Percentiles rank a stretch among this genome's conserved stretches.
Evolutionary conservation across 2,888 invertebrate genomes (phyloP).

Genomic region (Polylopha cassiicola): DNA sequence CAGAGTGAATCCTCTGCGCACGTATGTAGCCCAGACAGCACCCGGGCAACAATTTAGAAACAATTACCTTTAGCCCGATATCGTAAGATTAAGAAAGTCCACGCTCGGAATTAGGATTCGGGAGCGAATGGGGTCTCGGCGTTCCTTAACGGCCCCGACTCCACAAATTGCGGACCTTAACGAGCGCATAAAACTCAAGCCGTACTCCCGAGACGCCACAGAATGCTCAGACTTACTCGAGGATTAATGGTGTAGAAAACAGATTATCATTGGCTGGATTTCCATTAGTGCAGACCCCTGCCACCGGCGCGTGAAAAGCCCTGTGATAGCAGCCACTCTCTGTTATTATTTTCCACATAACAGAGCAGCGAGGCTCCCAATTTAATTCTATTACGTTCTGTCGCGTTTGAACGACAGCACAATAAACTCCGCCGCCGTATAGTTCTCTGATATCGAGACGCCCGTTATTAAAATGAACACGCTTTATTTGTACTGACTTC

Average conservation of each 20-base stretch:
- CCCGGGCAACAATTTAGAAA: slow-evolving; percentile 68
- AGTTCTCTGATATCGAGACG: slow-evolving; percentile 12
- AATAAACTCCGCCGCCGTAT: slow-evolving; percentile 68
- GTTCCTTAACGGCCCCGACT: slow-evolving; percentile 71
- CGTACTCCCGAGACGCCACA: slow-evolving; percentile 71
- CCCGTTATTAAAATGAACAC: slow-evolving; percentile 13
- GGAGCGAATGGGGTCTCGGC: slow-evolving; percentile 61
- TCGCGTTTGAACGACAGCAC: slow-evolving; percentile 72
- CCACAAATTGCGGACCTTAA: slow-evolving; percentile 78
- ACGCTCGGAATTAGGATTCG: slow-evolving; percentile 71
- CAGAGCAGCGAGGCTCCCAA: slow-evolving; percentile 69
- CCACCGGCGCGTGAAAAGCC: slow-evolving; percentile 74
- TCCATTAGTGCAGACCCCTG: slow-evolving; percentile 73
- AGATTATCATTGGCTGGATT: slow-evolving; percentile 78
- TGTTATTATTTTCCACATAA: slow-evolving; percentile 77
- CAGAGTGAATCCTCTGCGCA: slow-evolving; percentile 21
- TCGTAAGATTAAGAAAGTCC: slow-evolving; percentile 77
- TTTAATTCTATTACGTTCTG: slow-evolving; percentile 76
- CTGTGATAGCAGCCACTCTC: slow-evolving; percentile 64
- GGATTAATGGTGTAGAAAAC: slow-evolving; percentile 79
- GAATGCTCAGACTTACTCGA: slow-evolving; percentile 76
- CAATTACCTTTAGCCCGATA: slow-evolving; percentile 75
- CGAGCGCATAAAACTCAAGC: slow-evolving; percentile 74
- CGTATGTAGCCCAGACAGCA: slow-evolving; percentile 32
- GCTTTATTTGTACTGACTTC: slow-evolving; percentile 14